Conservation (phyloP, 92 coral and sea anemone species). For the Blastomussa wellsi region DNA sequence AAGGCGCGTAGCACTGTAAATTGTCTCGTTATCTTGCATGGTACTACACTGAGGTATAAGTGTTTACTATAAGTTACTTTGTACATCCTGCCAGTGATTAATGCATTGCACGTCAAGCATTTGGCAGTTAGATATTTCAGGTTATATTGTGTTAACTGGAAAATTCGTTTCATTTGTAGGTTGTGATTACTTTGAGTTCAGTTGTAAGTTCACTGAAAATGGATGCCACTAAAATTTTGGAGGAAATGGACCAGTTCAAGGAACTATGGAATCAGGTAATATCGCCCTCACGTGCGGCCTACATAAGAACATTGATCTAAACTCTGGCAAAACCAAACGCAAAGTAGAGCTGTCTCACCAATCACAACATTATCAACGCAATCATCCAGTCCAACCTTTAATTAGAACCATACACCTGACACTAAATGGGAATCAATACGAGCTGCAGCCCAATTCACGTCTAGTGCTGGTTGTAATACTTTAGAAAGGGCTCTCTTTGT, state of each 20-base stretch:
- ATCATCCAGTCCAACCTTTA: neutral
- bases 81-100: neutral
- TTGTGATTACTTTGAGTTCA: constrained; percentile 88
- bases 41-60: neutral
- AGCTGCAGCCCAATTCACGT: neutral
- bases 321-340: neutral
- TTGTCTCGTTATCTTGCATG: too few species aligned
- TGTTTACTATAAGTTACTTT: too few species aligned
- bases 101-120: neutral
- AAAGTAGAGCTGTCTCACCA: neutral
- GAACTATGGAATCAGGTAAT: constrained; percentile 95
- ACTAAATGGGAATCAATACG: neutral
- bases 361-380: neutral
- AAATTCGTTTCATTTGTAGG: constrained; percentile 11
- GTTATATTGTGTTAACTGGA: neutral
- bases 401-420: neutral
- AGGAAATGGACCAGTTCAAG: constrained; percentile 91
- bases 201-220: constrained; percentile 94
- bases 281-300: neutral
- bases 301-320: neutral
- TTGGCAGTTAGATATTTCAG: neutral
- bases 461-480: neutral
- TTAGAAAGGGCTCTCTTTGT: neutral
- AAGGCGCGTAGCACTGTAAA: too few species aligned
- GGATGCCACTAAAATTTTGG: constrained; percentile 86